Base-by-base conservation (phyloP, 92 coral and sea anemone species). In the Epizoanthus scotinus region DNA sequence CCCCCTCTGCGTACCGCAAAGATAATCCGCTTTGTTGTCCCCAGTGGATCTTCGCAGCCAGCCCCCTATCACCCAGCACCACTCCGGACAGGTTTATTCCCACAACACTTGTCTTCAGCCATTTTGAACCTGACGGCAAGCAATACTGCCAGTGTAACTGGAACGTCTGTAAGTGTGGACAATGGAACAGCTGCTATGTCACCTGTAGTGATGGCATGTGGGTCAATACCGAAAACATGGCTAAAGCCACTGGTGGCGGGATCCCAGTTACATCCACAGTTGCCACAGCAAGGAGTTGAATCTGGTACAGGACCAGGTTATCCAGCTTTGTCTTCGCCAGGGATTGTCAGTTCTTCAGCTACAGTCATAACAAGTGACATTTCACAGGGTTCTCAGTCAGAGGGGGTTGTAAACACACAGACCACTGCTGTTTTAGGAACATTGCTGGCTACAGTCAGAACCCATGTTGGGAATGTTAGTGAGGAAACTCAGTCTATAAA, bases 11-110 rank as follows among this genome's bases (percentile, higher is more conserved):
- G 50, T 26, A 36, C 65, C 3, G 0, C 81, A 34, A 24, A 54
- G 20, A 21, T 75, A 40, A 38, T 75, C 68, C 67, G 63, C 12
- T 42, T 75, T 40, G 60, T 12, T 60, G 68, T 58, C 29, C 18
- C 57, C 20, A 5, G 53, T 17, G 40, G 81, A 14, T 10, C 52
- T n/a, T 50, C 42, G 26, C 50, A 44, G 36, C 17, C 29, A 18
- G 63, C 54, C 24, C 38, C 61, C 26, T 55, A 75, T 14, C 81
- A 58, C 9, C 68, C 56, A 2, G 0, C 22, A n/a, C 25, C 50
- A 2, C 13, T 49, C 29, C 58, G 19, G 19, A 29, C 40, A 64
- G 6, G 17, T 40, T 17, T 75, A 44, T 13, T 59, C 17, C 67
- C 81, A 24, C 19, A 8, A 1, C 56, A 26, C 12, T 50, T 47